Evolutionary conservation across 2,113 vertebrate species (phyloP).

Genomic region (Vulpes vulpes): DNA sequence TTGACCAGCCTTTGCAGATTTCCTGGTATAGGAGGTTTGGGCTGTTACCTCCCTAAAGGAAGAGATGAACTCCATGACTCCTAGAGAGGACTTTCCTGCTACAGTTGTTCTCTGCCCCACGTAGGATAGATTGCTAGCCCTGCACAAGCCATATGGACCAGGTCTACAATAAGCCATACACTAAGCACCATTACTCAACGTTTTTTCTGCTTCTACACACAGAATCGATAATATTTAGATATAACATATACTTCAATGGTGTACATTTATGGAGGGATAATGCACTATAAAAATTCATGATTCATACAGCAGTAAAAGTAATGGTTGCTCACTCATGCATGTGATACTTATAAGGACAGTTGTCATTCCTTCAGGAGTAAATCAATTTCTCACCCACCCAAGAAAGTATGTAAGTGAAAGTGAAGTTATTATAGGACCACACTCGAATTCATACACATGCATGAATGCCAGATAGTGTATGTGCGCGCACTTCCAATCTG

Average conservation of each 20-base stretch:
- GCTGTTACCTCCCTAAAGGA: background rate
- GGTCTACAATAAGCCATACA: background rate
- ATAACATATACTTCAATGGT: background rate
- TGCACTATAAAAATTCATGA: background rate
- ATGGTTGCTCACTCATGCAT: background rate
- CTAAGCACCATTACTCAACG: background rate
- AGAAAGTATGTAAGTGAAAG: background rate
- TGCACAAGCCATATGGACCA: background rate
- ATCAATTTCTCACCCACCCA: background rate
- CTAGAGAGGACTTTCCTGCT: background rate
- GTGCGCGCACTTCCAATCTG: background rate
- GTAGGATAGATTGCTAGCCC: background rate
- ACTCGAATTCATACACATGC: background rate
- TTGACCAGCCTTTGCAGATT: conserved; percentile 16
- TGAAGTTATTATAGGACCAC: background rate
- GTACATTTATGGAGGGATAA: background rate
- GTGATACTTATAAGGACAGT: background rate
- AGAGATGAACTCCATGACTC: background rate
- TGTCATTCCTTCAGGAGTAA: background rate
- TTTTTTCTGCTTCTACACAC: background rate
- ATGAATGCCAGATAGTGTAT: background rate
- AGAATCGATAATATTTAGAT: conserved; percentile 24
- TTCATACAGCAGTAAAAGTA: background rate
- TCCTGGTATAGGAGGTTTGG: background rate
- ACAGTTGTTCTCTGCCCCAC: background rate